Conservation (phyloP, 30 jellyfish, hydroid and myxozoan genomes). For the Rhopilema esculentum region DNA sequence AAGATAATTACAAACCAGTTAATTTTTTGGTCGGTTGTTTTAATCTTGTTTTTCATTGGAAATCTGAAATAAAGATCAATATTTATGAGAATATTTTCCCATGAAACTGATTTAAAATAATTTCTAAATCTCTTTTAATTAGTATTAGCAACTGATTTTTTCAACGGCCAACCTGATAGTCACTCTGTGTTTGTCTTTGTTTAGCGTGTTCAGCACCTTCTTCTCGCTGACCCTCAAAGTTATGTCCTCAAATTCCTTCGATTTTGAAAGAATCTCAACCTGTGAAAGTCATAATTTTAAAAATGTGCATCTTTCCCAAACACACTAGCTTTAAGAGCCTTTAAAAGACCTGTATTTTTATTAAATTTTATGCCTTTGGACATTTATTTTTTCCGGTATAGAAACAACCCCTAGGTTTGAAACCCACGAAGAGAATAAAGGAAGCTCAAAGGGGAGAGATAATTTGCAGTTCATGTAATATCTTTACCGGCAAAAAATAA, state of each 20-base stretch:
- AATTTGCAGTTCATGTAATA: no score
- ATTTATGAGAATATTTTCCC: neutral
- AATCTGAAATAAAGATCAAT: constrained; percentile 45
- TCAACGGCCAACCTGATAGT: constrained; percentile 79
- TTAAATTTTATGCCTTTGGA: no score
- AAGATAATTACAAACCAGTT: constrained; percentile 68
- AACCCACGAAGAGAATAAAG: no score
- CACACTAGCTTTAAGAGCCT: no score
- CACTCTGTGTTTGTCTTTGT: constrained; percentile 85
- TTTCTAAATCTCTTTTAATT: neutral
- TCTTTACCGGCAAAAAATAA: no score
- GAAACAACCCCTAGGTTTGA: no score
- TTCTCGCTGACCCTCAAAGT: constrained; percentile 87
- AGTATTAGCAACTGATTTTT: no score
- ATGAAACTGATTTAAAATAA: neutral
- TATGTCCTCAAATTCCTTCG: constrained; percentile 94
- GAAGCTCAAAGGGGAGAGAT: no score
- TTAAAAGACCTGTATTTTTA: no score
- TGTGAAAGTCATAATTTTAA: neutral
- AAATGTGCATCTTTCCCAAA: no score
- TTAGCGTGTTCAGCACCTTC: constrained; percentile 80
- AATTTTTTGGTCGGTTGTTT: constrained; percentile 86
- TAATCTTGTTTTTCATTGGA: constrained; percentile 83
- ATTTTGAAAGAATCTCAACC: constrained; percentile 89
- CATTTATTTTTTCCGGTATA: no score